Base-by-base conservation (phyloP, 2,113 vertebrate genomes). In the Vicugna pacos region DNA sequence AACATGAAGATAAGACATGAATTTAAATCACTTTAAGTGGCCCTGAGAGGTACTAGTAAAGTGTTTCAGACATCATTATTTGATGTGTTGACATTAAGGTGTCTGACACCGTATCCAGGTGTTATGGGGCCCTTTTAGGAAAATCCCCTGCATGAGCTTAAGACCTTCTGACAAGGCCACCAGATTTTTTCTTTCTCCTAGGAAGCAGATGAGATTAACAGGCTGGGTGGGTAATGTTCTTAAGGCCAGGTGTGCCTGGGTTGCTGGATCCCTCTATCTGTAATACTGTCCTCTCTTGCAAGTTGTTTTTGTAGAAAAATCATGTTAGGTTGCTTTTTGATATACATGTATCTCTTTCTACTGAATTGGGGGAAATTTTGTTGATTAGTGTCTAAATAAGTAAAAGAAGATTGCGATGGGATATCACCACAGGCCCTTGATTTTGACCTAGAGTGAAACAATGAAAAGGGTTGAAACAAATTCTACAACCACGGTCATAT, bases 231-330 rank as follows among this genome's bases (percentile, higher is more conserved):
- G 42, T 75, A 30, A 19, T 67, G 28, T 93, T 85, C 86, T 85
- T 80, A 82, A 93, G 1, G 14, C 20, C 73, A 38, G 15, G 20
- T 79, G 20, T 70, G 17, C 20, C 84, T 60, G 56, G 5, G 72
- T 65, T 42, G 4, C n/a, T 56, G 58, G 8, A 4, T 54, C 46
- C 65, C 38, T 89, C 75, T 89, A 35, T 52, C 32, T 89, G 4
- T 19, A 81, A 65, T 60, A 60, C 5, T 48, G 64, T 54, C 35
- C 24, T 42, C 30, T 92, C 60, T 60, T 65, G 46, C 89, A 88
- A 85, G 48, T 81, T 93, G 35, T 88, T 91, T 93, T 80, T 64
- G 42, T 52, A 76, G 35, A 69, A 96, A 90, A 84, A 72, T 84
- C 70, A 62, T 24, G n/a, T 54, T 82, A 67, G 30, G 24, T 54